Conservation (phyloP, 2,797 vertebrate species). For the Cyprinella venusta region DNA sequence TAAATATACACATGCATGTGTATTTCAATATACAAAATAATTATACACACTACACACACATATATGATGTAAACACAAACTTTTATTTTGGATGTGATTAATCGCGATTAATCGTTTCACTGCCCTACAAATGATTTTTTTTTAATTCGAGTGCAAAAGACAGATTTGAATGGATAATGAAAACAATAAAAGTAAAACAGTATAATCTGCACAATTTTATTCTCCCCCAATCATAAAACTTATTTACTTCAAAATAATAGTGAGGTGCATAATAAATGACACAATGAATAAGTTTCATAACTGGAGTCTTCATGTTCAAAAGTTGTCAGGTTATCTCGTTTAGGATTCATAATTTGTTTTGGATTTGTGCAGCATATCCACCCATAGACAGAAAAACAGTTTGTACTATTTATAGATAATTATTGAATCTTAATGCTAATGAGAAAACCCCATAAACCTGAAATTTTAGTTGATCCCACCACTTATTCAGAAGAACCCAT, state of each 20-base stretch:
- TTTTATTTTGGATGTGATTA: too few species aligned
- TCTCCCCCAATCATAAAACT: neutral
- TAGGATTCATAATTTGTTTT: neutral
- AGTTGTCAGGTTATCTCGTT: neutral
- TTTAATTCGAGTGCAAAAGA: neutral
- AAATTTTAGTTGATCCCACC: neutral
- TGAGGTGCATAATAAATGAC: neutral
- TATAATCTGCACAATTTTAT: neutral
- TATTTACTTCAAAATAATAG: neutral
- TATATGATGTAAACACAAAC: too few species aligned
- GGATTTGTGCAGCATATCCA: neutral
- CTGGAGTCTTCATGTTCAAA: neutral
- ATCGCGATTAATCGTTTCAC: too few species aligned
- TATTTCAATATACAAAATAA: too few species aligned
- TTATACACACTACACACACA: too few species aligned
- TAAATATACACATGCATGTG: too few species aligned
- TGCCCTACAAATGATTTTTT: neutral
- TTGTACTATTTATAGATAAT: neutral
- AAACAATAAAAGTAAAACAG: neutral
- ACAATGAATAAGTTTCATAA: neutral
- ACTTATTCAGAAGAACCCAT: neutral
- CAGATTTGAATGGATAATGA: neutral
- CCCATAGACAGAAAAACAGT: neutral
- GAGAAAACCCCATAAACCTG: neutral
- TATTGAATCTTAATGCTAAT: neutral